Base-by-base conservation (phyloP, 1,140 invertebrate species). In the Leptopilina clavipes region DNA sequence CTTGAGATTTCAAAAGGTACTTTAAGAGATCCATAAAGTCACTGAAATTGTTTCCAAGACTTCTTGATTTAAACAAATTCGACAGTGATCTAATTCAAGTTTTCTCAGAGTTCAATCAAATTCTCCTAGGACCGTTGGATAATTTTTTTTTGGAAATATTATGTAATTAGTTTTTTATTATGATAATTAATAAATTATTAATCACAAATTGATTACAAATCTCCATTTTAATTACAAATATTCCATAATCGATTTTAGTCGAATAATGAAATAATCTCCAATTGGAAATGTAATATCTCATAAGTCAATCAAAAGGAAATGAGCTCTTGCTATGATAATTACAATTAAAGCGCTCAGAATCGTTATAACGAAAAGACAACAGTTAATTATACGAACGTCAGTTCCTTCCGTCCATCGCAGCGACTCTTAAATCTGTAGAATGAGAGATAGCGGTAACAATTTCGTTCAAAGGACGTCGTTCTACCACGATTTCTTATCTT, bases 361-460 rank as follows among this genome's bases (percentile, higher is more conserved):
- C 22, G 14, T 65, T 65, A 8, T 65, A 65, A 65, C 11, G 11
- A 65, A 65, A 65, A 65, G 59, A 65, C 59, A 65, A 65, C 25
- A 65, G 59, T 65, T 65, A 65, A 65, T 65, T 65, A 65, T 65
- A 65, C 22, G 22, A 31, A 37, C 59, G 59, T 65, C 59, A 65
- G 25, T 22, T 31, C 31, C 59, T 14, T 65, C 59, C 25, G 14
- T 31, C 59, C 14, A 22, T 11, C 56, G 19, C 56, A 3, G 22
- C 59, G 25, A 65, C 59, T 65, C 59, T 65, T 65, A n/a, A 65
- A 65, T 65, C 59, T 65, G 59, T 11, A 65, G 59, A 31, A 65
- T 31, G 25, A 31, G 25, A 22, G 59, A 65, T 37, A 65, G 59
- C 22, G 22, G 59, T 65, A 65, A 65, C 25, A 65, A 65, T 65